Evolutionary conservation across 2,113 vertebrate species (phyloP), one percentile per base, ranked within the genome.

Genomic region (Varanus komodoensis): DNA sequence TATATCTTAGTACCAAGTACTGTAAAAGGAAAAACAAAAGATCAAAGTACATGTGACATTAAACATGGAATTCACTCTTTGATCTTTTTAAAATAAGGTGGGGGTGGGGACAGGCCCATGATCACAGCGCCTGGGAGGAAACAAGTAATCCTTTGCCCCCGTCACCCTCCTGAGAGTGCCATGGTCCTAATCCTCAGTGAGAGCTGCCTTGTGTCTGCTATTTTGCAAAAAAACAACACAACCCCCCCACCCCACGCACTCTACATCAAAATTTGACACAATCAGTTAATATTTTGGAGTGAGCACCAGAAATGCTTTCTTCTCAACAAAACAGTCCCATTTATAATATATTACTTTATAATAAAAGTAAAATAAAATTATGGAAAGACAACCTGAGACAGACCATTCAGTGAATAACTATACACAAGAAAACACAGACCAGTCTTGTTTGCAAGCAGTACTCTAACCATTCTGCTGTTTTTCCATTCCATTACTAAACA

Each of bases 341-440:
- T 95, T 95, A 67, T 91, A 77, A 75, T 71, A 96, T 90, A n/a
- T 44, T 44, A 44, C 38, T 44, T 44, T 44, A 74, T 44, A 75
- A 77, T 67, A 96, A 91, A n/a, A 93, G 86, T 48, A 50, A 74
- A 87, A 44, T 44, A 44, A 44, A 85, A 90, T 57, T 23, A 92
- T 71, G 89, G 92, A 97, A 57, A 89, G 88, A 94, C 95, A 95
- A 86, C 80, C 73, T 29, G 73, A 87, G 87, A 92, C 27, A 96
- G 89, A 52, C 84, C 93, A 91, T 95, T 96, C 89, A 95, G 94
- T 96, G 96, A 93, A 96, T 88, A 93, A 14, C 19, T 21, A 90
- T 73, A 92, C 50, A 0, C 95, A 94, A 89, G 91, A 93, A 94
- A 91, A 82, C 52, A 94, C 91, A 94, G 38, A 69, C 25, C 88